Conservation (phyloP, 2,797 vertebrate genomes). For the Brachyalestes nurse region DNA sequence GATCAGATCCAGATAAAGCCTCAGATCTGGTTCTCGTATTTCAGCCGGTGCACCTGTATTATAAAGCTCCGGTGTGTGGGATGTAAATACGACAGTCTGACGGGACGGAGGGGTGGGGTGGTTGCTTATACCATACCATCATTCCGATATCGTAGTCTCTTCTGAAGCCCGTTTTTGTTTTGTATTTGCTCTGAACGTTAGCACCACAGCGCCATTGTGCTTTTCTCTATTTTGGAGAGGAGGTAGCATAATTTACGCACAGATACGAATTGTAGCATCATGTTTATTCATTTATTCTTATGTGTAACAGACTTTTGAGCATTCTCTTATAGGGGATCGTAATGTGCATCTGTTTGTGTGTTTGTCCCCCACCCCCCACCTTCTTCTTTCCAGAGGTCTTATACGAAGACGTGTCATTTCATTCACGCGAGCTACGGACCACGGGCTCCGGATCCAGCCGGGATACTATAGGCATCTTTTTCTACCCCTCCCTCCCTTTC, state of each 20-base stretch:
- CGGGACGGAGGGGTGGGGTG: slow-evolving; percentile 53
- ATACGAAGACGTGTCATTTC: slow-evolving; percentile 36
- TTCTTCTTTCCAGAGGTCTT: slow-evolving; percentile 36
- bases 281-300: not conserved
- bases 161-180: slow-evolving; percentile 24
- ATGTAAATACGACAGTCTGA: not conserved
- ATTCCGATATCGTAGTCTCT: slow-evolving; percentile 1
- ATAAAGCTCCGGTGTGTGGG: not conserved
- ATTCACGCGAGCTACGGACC: slow-evolving; percentile 49
- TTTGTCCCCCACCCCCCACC: not conserved
- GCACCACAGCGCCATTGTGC: not conserved
- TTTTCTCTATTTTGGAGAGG: not conserved
- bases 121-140: slow-evolving; percentile 33
- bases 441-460: slow-evolving; percentile 61
- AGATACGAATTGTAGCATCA: not conserved
- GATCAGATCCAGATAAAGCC: not conserved
- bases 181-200: not conserved
- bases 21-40: no score
- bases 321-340: not conserved
- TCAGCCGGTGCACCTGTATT: not conserved
- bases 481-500: not conserved
- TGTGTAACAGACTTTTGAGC: not conserved
- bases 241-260: not conserved
- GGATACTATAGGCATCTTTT: slow-evolving; percentile 69
- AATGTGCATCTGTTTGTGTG: not conserved